Conservation (phyloP, 2,888 invertebrate genomes). For the Eupithecia insigniata region DNA sequence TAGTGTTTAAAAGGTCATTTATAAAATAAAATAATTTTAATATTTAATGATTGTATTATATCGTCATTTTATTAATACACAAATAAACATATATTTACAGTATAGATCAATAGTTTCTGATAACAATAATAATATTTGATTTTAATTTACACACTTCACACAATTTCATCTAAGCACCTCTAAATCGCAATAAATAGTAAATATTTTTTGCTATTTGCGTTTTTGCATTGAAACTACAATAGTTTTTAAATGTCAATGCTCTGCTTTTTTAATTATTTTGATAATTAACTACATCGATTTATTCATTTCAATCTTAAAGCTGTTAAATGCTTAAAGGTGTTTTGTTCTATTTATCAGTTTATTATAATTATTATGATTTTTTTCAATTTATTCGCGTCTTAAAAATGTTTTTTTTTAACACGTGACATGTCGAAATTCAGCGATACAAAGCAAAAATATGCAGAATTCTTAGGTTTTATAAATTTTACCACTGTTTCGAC, state of each 20-base stretch:
- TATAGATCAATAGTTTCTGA: slow-evolving; percentile 20
- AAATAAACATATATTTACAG: slow-evolving; percentile 54
- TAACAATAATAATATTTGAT: slow-evolving; percentile 42
- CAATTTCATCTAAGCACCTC: slow-evolving; percentile 52
- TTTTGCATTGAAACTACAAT: neutral
- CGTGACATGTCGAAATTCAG: neutral
- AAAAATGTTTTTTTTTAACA: neutral
- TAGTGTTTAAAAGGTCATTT: neutral
- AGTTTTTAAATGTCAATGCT: neutral
- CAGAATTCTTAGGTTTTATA: neutral
- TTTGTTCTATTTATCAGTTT: slow-evolving; percentile 13
- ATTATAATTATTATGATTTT: neutral
- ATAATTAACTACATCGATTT: neutral
- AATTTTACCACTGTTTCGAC: neutral
- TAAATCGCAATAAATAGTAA: neutral
- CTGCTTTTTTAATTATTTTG: neutral
- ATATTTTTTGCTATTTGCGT: no score
- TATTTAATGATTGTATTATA: slow-evolving; percentile 45
- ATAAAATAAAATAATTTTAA: slow-evolving; percentile 22
- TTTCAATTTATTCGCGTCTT: neutral
- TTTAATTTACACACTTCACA: slow-evolving; percentile 44
- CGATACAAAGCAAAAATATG: neutral
- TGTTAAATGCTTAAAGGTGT: no score
- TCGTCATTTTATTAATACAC: slow-evolving; percentile 46
- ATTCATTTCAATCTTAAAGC: slow-evolving; percentile 25